Percentiles rank a stretch among this genome's conserved stretches.
Evolutionary conservation across 2,113 vertebrate species (phyloP).

Genomic region (Collichthys lucidus): DNA sequence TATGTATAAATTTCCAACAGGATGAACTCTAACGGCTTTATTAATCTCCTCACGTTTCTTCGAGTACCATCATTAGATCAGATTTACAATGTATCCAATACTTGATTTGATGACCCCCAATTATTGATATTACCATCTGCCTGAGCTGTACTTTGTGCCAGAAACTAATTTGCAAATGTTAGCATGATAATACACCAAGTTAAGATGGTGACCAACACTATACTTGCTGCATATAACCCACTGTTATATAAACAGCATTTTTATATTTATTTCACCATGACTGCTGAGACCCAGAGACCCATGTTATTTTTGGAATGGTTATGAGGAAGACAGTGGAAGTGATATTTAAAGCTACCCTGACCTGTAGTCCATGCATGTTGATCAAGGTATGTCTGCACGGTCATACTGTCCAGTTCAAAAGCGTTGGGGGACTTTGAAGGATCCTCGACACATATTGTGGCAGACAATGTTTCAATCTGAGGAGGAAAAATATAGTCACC

Average conservation of each 20-base stretch:
- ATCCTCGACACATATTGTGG: constrained; percentile 75
- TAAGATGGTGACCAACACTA: background rate
- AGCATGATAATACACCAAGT: background rate
- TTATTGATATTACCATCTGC: background rate
- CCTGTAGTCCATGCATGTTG: constrained; percentile 80
- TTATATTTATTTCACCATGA: background rate
- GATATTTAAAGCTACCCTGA: constrained; percentile 30
- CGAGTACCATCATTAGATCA: background rate
- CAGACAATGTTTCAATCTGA: constrained; percentile 77
- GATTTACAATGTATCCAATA: background rate
- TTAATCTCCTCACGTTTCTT: background rate
- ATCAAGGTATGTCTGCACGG: constrained; percentile 75
- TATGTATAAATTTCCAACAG: background rate
- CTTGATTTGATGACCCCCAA: background rate
- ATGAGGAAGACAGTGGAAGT: background rate
- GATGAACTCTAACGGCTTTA: background rate
- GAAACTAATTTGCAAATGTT: background rate
- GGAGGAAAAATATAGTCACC: constrained; percentile 12
- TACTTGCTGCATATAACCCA: background rate
- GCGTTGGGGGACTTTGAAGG: constrained; percentile 73
- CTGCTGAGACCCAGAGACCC: background rate
- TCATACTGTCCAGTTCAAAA: constrained; percentile 81
- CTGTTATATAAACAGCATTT: no score
- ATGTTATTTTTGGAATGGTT: no score
- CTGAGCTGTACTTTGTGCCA: no score